Percentiles rank a stretch among this genome's conserved stretches.
phyloP scores from a whole-genome alignment of 1,140 invertebrate genomes.

The Lycorma delicatula region DNA sequence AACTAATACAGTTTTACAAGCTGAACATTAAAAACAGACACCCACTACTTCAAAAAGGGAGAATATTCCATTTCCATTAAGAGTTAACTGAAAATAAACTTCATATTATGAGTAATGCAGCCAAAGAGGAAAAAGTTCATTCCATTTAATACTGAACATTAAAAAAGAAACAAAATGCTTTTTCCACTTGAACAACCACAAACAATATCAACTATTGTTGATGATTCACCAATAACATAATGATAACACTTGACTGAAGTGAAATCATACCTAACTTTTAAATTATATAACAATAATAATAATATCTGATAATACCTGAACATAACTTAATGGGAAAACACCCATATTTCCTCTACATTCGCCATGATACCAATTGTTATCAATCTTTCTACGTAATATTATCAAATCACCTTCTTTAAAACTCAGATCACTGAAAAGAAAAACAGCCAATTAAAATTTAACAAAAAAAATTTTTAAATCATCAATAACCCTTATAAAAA shows the following conservation, averaged over 20 bases:
- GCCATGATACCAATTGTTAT: conserved; percentile 86
- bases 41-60: too few relatives aligned
- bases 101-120: too few relatives aligned
- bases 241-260: not conserved
- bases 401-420: conserved; percentile 88
- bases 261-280: not conserved
- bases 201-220: not conserved
- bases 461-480: too few relatives aligned
- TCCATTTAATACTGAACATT: too few relatives aligned
- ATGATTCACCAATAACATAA: not conserved
- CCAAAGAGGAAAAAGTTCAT: too few relatives aligned
- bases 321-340: conserved; percentile 80
- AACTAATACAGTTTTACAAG: too few relatives aligned
- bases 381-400: conserved; percentile 70
- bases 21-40: too few relatives aligned
- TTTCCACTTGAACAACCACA: too few relatives aligned
- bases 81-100: too few relatives aligned
- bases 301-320: conserved; percentile 51
- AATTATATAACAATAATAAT: not conserved
- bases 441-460: conserved; percentile 25
- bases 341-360: conserved; percentile 70
- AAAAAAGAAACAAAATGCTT: not conserved
- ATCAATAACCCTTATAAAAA: too few relatives aligned
- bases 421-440: conserved; percentile 63
- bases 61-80: too few relatives aligned